Base-by-base conservation (phyloP, 2,113 vertebrate genomes). In the Brachypteracias leptosomus region DNA sequence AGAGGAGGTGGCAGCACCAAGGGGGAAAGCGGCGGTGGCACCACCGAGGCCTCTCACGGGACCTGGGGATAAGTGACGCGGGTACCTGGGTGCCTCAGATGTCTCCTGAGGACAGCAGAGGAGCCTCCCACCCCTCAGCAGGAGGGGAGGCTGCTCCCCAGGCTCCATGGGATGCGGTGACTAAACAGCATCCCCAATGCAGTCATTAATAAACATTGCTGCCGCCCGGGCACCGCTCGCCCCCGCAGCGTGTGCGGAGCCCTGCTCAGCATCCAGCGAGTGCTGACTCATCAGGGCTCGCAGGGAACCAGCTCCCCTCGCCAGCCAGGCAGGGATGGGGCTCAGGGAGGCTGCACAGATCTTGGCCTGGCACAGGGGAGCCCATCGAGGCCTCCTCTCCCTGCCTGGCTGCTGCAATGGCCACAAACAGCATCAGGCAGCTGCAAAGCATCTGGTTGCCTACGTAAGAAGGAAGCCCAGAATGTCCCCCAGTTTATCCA, bases 101-200 rank as follows among this genome's bases (percentile, higher is more conserved):
- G 4, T 28, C 71, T 82, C 73, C 85, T 2, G 46, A 42, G 88
- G 79, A 44, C 20, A 6, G 15, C 16, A 2, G 11, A 62, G 61
- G 42, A 67, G 44, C 59, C 52, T 85, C 31, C 65, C 25, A 40
- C 58, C 80, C 84, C 33, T 2, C 4, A 16, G 59, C 80, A 73
- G 40, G 40, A 46, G 62, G 73, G 40, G 25, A 36, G 25, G 83
- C 76, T 78, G 89, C 90, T 61, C 71, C 36, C 15, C 38, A 11
- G 90, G 95, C 91, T 82, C 85, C 19, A 66, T 89, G 89, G 63
- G 94, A 95, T 42, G 93, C 86, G 0, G 42, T 98, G 97, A 98
- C 97, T 97, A 96, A 97, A 85, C 94, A 97, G 94, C 96, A 84
- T 96, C 95, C 94, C 95, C 88, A n/a, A 85, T 42, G 61, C 49